phyloP scores from a whole-genome alignment of 1,140 invertebrate species.

The Cherax destructor region DNA sequence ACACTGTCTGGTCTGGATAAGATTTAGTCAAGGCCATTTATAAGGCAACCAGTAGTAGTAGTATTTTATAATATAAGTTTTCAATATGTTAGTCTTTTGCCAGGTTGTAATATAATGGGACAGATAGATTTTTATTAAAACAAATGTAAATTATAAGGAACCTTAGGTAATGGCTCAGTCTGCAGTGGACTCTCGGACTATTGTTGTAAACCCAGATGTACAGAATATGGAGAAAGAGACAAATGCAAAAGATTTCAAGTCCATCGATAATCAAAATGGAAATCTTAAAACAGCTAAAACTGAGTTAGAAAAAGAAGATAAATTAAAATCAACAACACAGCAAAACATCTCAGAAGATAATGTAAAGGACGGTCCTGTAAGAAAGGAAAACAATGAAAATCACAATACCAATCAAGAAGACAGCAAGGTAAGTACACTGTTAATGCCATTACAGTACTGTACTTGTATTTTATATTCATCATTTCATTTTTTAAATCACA shows the following conservation, averaged over 20 bases:
- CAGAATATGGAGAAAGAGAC: not conserved
- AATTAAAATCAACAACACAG: not conserved
- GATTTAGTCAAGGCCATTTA: not conserved
- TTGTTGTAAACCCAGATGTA: not conserved
- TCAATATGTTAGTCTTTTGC: too few species aligned
- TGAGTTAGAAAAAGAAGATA: not conserved
- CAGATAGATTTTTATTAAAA: too few species aligned
- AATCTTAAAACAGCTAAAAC: not conserved
- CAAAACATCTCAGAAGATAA: not conserved
- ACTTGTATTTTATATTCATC: too few species aligned
- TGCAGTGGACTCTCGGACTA: not conserved
- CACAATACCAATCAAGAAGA: not conserved
- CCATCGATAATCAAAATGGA: not conserved
- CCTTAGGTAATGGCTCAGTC: too few species aligned
- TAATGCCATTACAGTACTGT: too few species aligned
- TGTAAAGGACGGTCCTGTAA: not conserved
- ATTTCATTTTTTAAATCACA: too few species aligned
- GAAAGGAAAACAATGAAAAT: not conserved
- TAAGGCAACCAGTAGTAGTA: too few species aligned
- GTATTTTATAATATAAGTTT: too few species aligned
- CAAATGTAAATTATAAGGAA: too few species aligned
- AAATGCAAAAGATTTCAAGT: not conserved
- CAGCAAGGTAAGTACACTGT: too few species aligned
- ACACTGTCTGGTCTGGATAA: conserved; percentile 3
- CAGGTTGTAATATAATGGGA: too few species aligned